Percentiles rank a stretch among this genome's conserved stretches.
Conservation (phyloP, 2,888 invertebrate genomes). For the Catocala fraxini region DNA sequence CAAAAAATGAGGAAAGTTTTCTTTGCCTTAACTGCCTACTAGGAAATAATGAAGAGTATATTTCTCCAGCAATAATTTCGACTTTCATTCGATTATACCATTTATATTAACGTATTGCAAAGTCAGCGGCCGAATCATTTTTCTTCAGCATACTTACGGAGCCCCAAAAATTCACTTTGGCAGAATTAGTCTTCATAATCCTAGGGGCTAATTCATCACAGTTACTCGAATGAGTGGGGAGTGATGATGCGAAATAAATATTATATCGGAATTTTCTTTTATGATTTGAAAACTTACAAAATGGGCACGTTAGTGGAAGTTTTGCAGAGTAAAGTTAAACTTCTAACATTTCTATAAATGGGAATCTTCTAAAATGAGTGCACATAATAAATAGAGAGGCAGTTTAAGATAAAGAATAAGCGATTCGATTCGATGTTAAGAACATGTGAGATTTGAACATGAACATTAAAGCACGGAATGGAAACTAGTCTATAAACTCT, state of each 20-base stretch:
- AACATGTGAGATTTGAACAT: too few species aligned
- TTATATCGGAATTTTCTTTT: slow-evolving; percentile 20
- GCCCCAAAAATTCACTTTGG: slow-evolving; percentile 79
- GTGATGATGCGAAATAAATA: slow-evolving; percentile 67
- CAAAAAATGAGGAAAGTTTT: too few species aligned
- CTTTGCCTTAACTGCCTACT: not conserved
- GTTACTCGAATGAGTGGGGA: slow-evolving; percentile 58
- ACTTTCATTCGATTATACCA: slow-evolving; percentile 77
- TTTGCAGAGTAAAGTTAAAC: too few species aligned
- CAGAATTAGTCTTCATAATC: slow-evolving; percentile 71
- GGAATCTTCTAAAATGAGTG: too few species aligned
- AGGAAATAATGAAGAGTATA: slow-evolving; percentile 26
- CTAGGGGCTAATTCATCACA: slow-evolving; percentile 74
- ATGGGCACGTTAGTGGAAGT: too few species aligned
- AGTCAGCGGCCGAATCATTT: slow-evolving; percentile 77
- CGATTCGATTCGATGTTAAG: too few species aligned
- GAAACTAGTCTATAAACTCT: too few species aligned
- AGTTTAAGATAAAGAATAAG: too few species aligned
- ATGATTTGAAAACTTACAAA: too few species aligned
- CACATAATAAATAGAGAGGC: too few species aligned
- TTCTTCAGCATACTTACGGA: slow-evolving; percentile 70
- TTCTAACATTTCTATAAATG: too few species aligned
- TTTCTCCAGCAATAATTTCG: slow-evolving; percentile 73
- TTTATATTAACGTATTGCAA: slow-evolving; percentile 71
- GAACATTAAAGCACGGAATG: too few species aligned